Evolutionary conservation across 1,140 invertebrate species (phyloP).

Genomic region (Drosophila tristis): DNA sequence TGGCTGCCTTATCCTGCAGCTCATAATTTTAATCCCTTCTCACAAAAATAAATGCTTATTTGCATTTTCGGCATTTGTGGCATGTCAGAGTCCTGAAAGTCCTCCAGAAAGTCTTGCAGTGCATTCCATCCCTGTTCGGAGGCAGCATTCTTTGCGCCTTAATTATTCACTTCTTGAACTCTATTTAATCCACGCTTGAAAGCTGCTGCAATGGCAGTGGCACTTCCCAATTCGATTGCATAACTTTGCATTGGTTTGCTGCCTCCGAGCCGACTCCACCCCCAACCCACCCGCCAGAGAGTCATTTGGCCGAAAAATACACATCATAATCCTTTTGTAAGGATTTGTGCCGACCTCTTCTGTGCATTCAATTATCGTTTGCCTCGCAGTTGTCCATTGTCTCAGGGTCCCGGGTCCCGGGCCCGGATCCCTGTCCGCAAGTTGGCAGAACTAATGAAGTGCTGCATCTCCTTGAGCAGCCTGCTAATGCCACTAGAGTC

Average conservation of each 20-base stretch:
- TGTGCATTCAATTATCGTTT: slow-evolving; percentile 76
- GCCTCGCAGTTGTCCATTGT: slow-evolving; percentile 76
- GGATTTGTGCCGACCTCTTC: slow-evolving; percentile 60
- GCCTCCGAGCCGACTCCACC: neutral
- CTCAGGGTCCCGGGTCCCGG: slow-evolving; percentile 52
- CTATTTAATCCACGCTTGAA: slow-evolving; percentile 6
- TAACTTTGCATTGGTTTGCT: slow-evolving; percentile 40
- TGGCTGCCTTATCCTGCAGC: slow-evolving; percentile 65
- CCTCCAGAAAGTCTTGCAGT: neutral
- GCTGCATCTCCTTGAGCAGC: slow-evolving; percentile 80
- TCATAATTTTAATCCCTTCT: slow-evolving; percentile 80
- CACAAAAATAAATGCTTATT: slow-evolving; percentile 64
- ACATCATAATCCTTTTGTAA: slow-evolving; percentile 81
- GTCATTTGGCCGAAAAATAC: slow-evolving; percentile 77
- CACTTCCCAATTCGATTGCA: slow-evolving; percentile 48
- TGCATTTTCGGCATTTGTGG: slow-evolving; percentile 39
- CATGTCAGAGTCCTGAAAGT: slow-evolving; percentile 3
- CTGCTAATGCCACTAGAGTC: slow-evolving; percentile 79
- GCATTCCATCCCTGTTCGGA: neutral
- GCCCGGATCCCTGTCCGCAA: slow-evolving; percentile 20
- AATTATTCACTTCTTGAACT: slow-evolving; percentile 48
- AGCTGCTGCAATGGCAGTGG: slow-evolving; percentile 35
- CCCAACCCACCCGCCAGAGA: slow-evolving; percentile 39
- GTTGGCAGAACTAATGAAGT: slow-evolving; percentile 76
- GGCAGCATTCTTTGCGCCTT: slow-evolving; percentile 27